Conservation (phyloP, 2,888 invertebrate genomes). For the Parnassius orleans region DNA sequence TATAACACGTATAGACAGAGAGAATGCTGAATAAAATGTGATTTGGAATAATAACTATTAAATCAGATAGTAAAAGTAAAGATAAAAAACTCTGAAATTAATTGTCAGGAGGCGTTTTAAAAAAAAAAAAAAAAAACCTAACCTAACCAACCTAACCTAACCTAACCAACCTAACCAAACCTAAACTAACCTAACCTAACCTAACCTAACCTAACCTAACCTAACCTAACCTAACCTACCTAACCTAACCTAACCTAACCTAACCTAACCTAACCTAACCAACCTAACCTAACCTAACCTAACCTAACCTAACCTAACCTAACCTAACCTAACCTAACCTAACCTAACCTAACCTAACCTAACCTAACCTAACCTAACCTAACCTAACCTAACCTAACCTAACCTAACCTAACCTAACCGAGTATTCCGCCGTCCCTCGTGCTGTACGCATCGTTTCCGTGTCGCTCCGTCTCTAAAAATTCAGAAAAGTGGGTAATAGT, state of each 20-base stretch:
- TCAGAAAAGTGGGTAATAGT: too few relatives aligned
- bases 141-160: slow-evolving; percentile 4
- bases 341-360: slow-evolving; percentile 25
- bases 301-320: slow-evolving; percentile 27
- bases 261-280: slow-evolving; percentile 3
- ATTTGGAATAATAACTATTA: too few relatives aligned
- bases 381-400: slow-evolving; percentile 23
- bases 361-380: slow-evolving; percentile 22
- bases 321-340: slow-evolving; percentile 27
- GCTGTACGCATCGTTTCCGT: too few relatives aligned
- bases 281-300: slow-evolving; percentile 27
- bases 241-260: slow-evolving; percentile 4
- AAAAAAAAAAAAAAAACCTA: too few relatives aligned
- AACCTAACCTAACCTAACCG: slow-evolving; percentile 13
- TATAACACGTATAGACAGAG: too few relatives aligned
- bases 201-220: slow-evolving; percentile 4
- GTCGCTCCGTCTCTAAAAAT: too few relatives aligned
- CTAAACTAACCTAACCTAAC: slow-evolving; percentile 1
- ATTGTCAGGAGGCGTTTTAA: too few relatives aligned
- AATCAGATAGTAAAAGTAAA: too few relatives aligned
- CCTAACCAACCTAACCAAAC: slow-evolving; percentile 2
- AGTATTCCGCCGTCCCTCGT: not conserved
- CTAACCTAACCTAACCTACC: slow-evolving; percentile 3
- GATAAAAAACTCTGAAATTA: too few relatives aligned
- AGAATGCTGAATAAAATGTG: not conserved